Base-by-base conservation (phyloP, 30 jellyfish, hydroid and myxozoan species). In the Chrysaora quinquecirrha region DNA sequence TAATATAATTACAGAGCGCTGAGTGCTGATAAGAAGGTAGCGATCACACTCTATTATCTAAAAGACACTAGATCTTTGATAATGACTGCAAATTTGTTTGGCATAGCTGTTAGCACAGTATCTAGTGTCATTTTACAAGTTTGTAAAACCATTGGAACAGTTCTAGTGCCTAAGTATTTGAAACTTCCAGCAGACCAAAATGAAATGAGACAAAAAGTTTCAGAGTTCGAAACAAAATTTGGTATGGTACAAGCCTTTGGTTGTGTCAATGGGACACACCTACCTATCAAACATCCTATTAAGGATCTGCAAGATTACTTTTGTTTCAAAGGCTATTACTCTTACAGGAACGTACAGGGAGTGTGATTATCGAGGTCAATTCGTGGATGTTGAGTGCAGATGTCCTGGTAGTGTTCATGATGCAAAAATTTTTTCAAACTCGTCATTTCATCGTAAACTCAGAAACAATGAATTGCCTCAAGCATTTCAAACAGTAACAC, bases 381-480 rank as follows among this genome's bases (percentile, higher is more conserved):
- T 86, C 85, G 76, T 86, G 96, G 96, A 86, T 65, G 96, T 86
- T 19, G 90, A 86, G 50, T 86, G 96, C 60, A 27, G 95, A 25
- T 85, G 95, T 84, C 91, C 95, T 0, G 90, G 90, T 12, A 54
- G 64, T 64, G 71, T 58, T 19, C 95, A 85, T 85, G 90, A 74
- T 35, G 83, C 90, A 14, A 76, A 75, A 64, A 82, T 86, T 66
- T 86, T 75, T 66, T 65, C 96, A 1, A 86, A 75, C 34, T 86
- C 91, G 7, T 35, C 54, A 3, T 54, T 84, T 18, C 66, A 46
- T 48, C 10, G 49, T 20, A 61, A 64, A 49, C 76, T 65, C 65
- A 75, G 82, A 35, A 54, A 76, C 22, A 78, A 62, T 23, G 50
- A 63, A 65, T 54, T 86, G 80, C 91, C 91, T 48, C 56, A 30